Percentiles rank a stretch among this genome's conserved stretches.
Evolutionary conservation across 2,888 invertebrate species (phyloP).

Genomic region (Cotesia congregata): DNA sequence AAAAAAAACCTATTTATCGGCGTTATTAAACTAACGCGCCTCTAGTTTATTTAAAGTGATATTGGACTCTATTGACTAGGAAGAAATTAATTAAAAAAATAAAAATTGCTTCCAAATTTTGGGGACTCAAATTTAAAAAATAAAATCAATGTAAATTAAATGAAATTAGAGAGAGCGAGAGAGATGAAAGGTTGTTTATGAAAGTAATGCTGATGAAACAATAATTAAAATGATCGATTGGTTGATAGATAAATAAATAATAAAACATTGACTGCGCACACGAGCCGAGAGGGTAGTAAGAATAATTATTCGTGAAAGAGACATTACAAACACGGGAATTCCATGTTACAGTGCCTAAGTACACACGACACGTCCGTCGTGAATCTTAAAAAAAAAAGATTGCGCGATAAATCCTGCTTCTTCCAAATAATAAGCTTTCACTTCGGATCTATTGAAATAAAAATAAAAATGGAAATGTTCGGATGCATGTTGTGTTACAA

Average conservation of each 20-base stretch:
- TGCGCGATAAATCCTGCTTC: slow-evolving; percentile 32
- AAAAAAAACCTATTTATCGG: slow-evolving; percentile 2
- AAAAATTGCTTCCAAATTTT: slow-evolving; percentile 25
- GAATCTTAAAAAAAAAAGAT: slow-evolving; percentile 16
- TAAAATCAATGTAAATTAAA: slow-evolving; percentile 16
- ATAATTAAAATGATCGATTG: background rate
- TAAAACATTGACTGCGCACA: background rate
- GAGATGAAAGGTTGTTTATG: slow-evolving; percentile 9
- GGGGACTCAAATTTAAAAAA: slow-evolving; percentile 20
- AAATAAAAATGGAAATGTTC: slow-evolving; percentile 13
- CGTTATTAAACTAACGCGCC: background rate
- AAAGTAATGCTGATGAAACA: slow-evolving; percentile 20
- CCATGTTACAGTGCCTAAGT: slow-evolving; percentile 66
- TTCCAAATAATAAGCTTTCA: slow-evolving; percentile 38
- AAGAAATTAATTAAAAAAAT: background rate
- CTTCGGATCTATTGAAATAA: slow-evolving; percentile 40
- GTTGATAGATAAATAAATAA: slow-evolving; percentile 9
- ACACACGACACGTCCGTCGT: slow-evolving; percentile 51
- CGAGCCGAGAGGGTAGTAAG: slow-evolving; percentile 13
- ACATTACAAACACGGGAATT: slow-evolving; percentile 49
- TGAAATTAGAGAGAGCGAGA: slow-evolving; percentile 17
- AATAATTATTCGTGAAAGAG: slow-evolving; percentile 23
- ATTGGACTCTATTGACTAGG: background rate
- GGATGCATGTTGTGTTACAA: background rate
- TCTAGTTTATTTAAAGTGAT: slow-evolving; percentile 7